Evolutionary conservation across 2,797 vertebrate species (phyloP).

Genomic region (Pseudochromis fuscus): DNA sequence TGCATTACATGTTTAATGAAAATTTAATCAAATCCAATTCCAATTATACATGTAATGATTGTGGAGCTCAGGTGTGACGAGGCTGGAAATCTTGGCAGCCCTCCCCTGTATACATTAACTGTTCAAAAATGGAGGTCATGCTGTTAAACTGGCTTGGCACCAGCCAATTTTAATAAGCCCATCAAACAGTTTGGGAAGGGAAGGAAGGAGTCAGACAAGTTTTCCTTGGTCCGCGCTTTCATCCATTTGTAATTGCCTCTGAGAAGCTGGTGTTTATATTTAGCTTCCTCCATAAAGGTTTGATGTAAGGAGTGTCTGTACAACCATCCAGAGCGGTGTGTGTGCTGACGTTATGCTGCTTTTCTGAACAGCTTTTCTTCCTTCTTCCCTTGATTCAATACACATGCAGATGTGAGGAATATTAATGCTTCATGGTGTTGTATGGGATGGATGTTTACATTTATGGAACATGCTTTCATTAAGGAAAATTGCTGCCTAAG

Average conservation of each 20-base stretch:
- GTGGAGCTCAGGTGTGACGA: slow-evolving; percentile 71
- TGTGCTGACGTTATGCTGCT: slow-evolving; percentile 49
- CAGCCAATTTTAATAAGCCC: slow-evolving; percentile 62
- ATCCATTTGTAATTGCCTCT: slow-evolving; percentile 64
- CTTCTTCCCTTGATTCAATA: slow-evolving; percentile 23
- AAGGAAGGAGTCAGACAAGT: slow-evolving; percentile 40
- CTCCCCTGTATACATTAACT: slow-evolving; percentile 70
- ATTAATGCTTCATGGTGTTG: slow-evolving; percentile 34
- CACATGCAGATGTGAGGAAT: slow-evolving; percentile 22
- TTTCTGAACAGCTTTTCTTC: slow-evolving; percentile 48
- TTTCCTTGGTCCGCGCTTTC: slow-evolving; percentile 50
- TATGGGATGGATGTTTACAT: slow-evolving; percentile 65
- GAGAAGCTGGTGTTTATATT: slow-evolving; percentile 71
- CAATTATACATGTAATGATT: slow-evolving; percentile 81
- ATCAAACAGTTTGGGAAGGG: slow-evolving; percentile 61
- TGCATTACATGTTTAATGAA: slow-evolving; percentile 73
- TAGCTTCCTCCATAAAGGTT: slow-evolving; percentile 58
- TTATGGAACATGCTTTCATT: slow-evolving; percentile 74
- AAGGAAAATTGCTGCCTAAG: slow-evolving; percentile 65
- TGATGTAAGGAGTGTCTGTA: slow-evolving; percentile 48
- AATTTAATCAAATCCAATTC: slow-evolving; percentile 78
- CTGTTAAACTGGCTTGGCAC: slow-evolving; percentile 49
- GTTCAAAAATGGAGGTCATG: slow-evolving; percentile 72
- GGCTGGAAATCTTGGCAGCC: slow-evolving; percentile 65
- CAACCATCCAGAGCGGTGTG: slow-evolving; percentile 55